Evolutionary conservation across 1,140 invertebrate species (phyloP).

Genomic region (Stegodyphus dumicola): DNA sequence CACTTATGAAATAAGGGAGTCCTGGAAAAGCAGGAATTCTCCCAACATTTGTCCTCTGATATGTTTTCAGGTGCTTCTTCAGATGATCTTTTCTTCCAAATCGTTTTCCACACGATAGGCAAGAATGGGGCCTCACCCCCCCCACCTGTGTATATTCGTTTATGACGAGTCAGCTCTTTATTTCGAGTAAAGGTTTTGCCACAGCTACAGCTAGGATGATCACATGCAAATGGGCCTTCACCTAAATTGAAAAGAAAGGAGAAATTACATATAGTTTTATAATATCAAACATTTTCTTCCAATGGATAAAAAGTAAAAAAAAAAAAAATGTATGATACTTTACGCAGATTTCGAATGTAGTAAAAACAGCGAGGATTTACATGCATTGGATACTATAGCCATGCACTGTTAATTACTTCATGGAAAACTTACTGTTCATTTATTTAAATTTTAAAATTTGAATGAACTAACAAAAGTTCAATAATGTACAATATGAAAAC

Average conservation of each 20-base stretch:
- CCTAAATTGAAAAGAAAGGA: constrained; percentile 60
- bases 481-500: too few species aligned
- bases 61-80: constrained; percentile 91
- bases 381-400: too few species aligned
- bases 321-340: too few species aligned
- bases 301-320: too few species aligned
- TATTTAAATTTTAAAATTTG: too few species aligned
- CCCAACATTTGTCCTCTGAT: constrained; percentile 71
- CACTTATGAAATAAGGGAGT: constrained; percentile 18
- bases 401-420: too few species aligned
- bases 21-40: constrained; percentile 43
- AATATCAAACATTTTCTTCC: too few species aligned
- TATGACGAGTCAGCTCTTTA: constrained; percentile 88
- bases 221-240: constrained; percentile 83
- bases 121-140: constrained; percentile 78
- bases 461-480: too few species aligned
- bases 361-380: too few species aligned
- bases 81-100: constrained; percentile 96
- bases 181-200: constrained; percentile 92
- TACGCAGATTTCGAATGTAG: too few species aligned
- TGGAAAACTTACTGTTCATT: too few species aligned
- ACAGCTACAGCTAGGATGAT: constrained; percentile 76
- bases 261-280: too few species aligned
- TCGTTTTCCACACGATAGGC: constrained; percentile 82
- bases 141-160: constrained; percentile 83